Evolutionary conservation across 2,113 vertebrate species (phyloP).

Genomic region (human): GRCh38 chr3:18214001-18214500

Average conservation of each 20-base stretch:
- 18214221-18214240: slow-evolving; percentile 27
- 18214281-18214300: slow-evolving; percentile 38
- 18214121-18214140: slow-evolving; percentile 16
- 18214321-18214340: slow-evolving; percentile 17
- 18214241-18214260: slow-evolving; percentile 43
- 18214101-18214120: background rate
- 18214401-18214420: slow-evolving; percentile 3
- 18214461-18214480: slow-evolving; percentile 1
- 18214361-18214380: slow-evolving; percentile 33
- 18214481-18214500: slow-evolving; percentile 21
- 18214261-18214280: slow-evolving; percentile 52
- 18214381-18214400: background rate
- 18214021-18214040: no score
- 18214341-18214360: background rate
- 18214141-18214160: background rate
- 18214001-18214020: no score
- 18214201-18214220: background rate
- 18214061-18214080: no score
- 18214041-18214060: no score
- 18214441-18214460: background rate
- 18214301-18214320: background rate
- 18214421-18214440: background rate
- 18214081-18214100: background rate
- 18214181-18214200: background rate
- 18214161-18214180: background rate